Evolutionary conservation across 2,888 invertebrate species (phyloP).

Genomic region (Hydroisotoma schaefferi): DNA sequence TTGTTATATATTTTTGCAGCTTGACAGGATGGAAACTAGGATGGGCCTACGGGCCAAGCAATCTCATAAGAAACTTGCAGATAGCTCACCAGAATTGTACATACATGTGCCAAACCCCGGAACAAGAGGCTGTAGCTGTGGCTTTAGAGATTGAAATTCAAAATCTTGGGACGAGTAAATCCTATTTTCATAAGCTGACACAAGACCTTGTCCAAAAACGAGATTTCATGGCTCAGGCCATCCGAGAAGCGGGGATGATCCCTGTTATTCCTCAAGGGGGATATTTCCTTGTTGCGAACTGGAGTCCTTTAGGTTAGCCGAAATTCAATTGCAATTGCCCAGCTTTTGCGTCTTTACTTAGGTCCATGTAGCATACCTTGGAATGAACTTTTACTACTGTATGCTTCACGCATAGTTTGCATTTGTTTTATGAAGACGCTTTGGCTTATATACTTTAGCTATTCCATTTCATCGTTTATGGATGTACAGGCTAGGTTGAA

Average conservation of each 20-base stretch:
- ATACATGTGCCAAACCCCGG: constrained; percentile 84
- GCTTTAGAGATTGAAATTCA: constrained; percentile 81
- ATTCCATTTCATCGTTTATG: too few species aligned
- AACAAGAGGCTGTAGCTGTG: constrained; percentile 89
- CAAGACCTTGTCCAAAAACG: constrained; percentile 71
- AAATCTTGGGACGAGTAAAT: constrained; percentile 59
- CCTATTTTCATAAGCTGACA: constrained; percentile 76
- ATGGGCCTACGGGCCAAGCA: constrained; percentile 60
- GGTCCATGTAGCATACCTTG: too few species aligned
- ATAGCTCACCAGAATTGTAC: constrained; percentile 60
- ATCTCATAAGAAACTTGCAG: constrained; percentile 55
- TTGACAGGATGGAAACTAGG: constrained; percentile 61
- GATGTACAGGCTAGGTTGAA: too few species aligned
- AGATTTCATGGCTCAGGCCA: constrained; percentile 71
- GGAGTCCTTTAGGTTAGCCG: constrained; percentile 71
- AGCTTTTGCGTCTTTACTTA: neutral
- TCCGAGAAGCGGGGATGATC: constrained; percentile 75
- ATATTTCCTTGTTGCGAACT: constrained; percentile 95
- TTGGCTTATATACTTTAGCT: too few species aligned
- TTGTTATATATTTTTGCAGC: too few species aligned
- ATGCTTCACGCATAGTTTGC: too few species aligned
- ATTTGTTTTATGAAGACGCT: too few species aligned
- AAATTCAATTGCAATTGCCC: neutral
- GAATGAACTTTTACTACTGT: too few species aligned
- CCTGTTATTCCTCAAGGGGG: constrained; percentile 94